Evolutionary conservation across 1,140 invertebrate genomes (phyloP), one percentile per base, ranked within the genome.

Genomic region (Episyrphus balteatus): DNA sequence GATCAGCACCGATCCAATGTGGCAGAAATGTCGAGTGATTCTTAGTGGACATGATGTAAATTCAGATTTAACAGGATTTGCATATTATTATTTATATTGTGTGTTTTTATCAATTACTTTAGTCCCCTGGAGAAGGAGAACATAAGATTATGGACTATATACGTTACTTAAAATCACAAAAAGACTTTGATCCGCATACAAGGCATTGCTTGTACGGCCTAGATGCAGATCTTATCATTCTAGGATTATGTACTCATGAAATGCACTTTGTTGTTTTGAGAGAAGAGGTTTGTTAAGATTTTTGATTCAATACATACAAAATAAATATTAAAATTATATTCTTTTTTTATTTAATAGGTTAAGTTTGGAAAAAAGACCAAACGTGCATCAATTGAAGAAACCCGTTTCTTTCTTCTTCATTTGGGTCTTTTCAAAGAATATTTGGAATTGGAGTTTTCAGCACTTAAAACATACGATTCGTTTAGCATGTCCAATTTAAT

Each of bases 91-190:
- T n/a, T n/a, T n/a, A n/a, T n/a, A n/a, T n/a, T n/a, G n/a, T n/a
- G 32, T 47, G 3, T 50, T 44, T 47, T 21, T 54, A 18, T 52
- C 21, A 46, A 36, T 36, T 44, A 54, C 70, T 71, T 42, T 56
- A 90, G 85, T 87, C 86, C 5, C 92, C 92, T 18, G 93, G 93
- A 13, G 94, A 98, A 77, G 94, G 94, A 6, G 94, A 98, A 71
- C 94, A 98, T 66, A 98, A 98, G 73, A 94, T 98, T 41, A 96
- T 97, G 92, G 93, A 98, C 66, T 97, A 91, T 61, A 96, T 98
- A 52, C 74, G 93, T 14, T 89, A 84, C 69, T 73, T 88, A 61
- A 84, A 88, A 57, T 77, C 87, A 0, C 80, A 87, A 62, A 78
- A 84, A 3, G 79, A 81, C 49, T 92, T 92, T 66, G 81, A 96